Evolutionary conservation across 2,888 invertebrate species (phyloP), one percentile per base, ranked within the genome.

Genomic region (Lycia hirtaria): DNA sequence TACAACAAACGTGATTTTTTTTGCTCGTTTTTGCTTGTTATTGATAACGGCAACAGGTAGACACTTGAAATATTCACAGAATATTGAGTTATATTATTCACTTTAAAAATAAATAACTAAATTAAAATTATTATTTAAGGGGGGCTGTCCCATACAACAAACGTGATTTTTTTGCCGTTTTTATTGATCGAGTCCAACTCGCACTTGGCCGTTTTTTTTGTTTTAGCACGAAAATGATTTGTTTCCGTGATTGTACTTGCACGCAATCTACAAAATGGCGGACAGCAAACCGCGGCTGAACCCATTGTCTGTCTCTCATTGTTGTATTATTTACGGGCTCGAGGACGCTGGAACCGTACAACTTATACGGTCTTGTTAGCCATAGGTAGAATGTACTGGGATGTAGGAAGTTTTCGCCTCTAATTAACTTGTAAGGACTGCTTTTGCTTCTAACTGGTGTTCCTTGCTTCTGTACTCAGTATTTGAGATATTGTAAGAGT

Each of bases 251-350:
- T n/a, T n/a, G n/a, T n/a, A n/a, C 38, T 57, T 40, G 57, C 63
- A 57, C 60, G 17, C 56, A 63, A 63, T 65, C 60, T 62, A 56
- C 65, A 56, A 67, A 67, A 67, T 65, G 67, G 67, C 50, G 35
- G 59, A 41, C 53, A 57, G 49, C 64, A 60, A 60, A 60, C 58
- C 60, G 44, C 45, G 52, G 57, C 37, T 49, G 56, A 58, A 63
- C 55, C 57, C 55, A 63, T 67, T 67, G 65, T 67, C 61, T 63
- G 59, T 57, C 53, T 58, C 52, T 53, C 65, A 67, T 67, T 67
- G 67, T 65, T 58, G 52, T 67, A 64, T 65, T 67, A 67, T 64
- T 61, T 64, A 66, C 61, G 57, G 61, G 52, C 51, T 19, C 37
- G 37, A 15, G 56, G 49, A 61, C 61, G 65, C 60, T 30, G 44